A percentile compares a stretch with the other conserved stretches of the same genome.
phyloP scores from a whole-genome alignment of 2,888 invertebrate species.

The Hoplodrina ambigua region DNA sequence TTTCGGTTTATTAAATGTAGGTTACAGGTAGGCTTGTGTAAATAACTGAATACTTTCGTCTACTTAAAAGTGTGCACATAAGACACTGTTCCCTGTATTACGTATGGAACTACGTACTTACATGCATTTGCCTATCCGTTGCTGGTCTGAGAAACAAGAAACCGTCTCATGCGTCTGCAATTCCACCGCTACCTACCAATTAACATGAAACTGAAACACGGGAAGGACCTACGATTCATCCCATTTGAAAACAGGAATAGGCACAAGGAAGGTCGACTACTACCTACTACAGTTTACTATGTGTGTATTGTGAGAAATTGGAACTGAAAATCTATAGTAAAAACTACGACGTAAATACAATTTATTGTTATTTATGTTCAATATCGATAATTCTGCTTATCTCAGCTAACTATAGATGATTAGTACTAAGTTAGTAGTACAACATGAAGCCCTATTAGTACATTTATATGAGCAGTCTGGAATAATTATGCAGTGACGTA shows the following conservation, averaged over 20 bases:
- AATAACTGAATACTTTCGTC: background rate
- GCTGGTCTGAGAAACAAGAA: background rate
- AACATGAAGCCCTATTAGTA: slow-evolving; percentile 12
- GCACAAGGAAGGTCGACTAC: background rate
- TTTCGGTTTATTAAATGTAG: slow-evolving; percentile 7
- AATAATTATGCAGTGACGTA: slow-evolving; percentile 42
- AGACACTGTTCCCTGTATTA: background rate
- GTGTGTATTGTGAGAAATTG: background rate
- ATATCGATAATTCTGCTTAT: background rate
- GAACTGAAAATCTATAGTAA: background rate
- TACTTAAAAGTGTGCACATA: background rate
- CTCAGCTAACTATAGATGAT: background rate
- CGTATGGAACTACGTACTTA: too few species aligned
- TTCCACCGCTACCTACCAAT: slow-evolving; percentile 8
- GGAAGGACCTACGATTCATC: slow-evolving; percentile 1
- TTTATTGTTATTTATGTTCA: too few species aligned
- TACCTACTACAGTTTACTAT: background rate
- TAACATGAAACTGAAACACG: background rate
- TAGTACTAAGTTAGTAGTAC: slow-evolving; percentile 1
- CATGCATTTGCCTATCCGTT: background rate
- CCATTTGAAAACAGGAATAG: background rate
- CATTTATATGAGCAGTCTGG: slow-evolving; percentile 3
- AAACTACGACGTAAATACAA: background rate
- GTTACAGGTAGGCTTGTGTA: background rate
- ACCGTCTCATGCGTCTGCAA: background rate